A percentile compares a stretch with the other conserved stretches of the same genome.
These are phyloP conservation scores for Chitala chitala DNA, from an alignment of 2,113 vertebrate genomes.

Conservation along the genomic window DNA sequence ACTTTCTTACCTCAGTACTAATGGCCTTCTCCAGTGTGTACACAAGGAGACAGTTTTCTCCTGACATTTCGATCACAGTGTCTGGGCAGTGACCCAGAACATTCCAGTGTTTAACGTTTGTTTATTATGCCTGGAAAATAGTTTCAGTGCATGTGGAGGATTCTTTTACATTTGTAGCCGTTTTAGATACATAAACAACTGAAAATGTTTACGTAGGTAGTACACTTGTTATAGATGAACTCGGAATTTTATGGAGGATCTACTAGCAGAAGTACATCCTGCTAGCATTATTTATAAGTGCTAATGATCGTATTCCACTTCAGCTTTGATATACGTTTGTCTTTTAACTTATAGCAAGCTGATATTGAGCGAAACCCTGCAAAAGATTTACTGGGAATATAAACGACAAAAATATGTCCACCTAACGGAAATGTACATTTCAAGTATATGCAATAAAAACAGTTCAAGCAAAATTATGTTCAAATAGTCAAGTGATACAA, in stretches of 20 bases:
- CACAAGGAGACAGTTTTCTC: background rate
- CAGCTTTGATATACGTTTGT: too few species aligned
- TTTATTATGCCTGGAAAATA: conserved; percentile 4
- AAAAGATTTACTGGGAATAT: too few species aligned
- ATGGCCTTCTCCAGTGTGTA: background rate
- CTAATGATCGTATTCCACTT: too few species aligned
- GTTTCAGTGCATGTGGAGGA: background rate
- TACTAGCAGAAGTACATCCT: background rate
- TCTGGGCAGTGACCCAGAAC: background rate
- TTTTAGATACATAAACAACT: conserved; percentile 19
- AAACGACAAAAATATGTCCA: too few species aligned
- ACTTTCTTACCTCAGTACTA: background rate
- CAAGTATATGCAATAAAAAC: background rate
- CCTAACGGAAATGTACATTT: background rate
- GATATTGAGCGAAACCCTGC: too few species aligned
- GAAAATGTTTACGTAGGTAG: background rate
- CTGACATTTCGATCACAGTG: conserved; percentile 14
- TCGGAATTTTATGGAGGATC: background rate
- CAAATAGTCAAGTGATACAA: too few species aligned
- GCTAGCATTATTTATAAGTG: too few species aligned
- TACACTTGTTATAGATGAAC: background rate
- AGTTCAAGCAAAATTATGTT: background rate
- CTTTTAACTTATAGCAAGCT: too few species aligned
- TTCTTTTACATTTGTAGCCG: conserved; percentile 10
- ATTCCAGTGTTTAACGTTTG: background rate